Base-by-base conservation (phyloP, 1,140 invertebrate species). In the Sarcophaga bullata region DNA sequence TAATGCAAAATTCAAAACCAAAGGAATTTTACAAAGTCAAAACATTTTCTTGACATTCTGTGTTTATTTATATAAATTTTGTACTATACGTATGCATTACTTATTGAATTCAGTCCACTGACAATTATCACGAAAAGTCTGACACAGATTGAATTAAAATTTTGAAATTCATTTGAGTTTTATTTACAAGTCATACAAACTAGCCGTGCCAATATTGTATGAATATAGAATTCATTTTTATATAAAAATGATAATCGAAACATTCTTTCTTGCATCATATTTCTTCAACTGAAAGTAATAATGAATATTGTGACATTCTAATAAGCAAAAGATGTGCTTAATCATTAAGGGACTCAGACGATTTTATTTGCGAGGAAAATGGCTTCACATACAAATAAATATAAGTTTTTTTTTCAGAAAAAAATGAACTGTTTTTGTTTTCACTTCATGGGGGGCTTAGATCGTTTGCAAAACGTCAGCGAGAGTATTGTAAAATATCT, bases 261-360 rank as follows among this genome's bases (percentile, higher is more conserved):
- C 62, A 0, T 8, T 10, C 62, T 68, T 68, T 68, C 62, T 68
- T 68, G 62, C 62, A 68, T 68, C 62, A 68, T 68, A 68, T 68
- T 68, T 68, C 54, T 58, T 58, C 6, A 58, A n/a, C n/a, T 15
- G n/a, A 58, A 0, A 58, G 54, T n/a, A 6, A 68, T 17, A 9
- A 68, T 17, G 62, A 19, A 19, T 19, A 19, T 68, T 68, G 62
- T 68, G 62, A 68, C 62, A 68, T 19, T 19, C 15, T 6, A 58
- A n/a, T 13, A 58, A n/a, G 0, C 13, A n/a, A n/a, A 58, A 13
- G 7, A 58, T 15, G 54, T 15, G 54, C 10, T n/a, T 6, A 13
- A 37, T 37, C 25, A 4, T 37, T 37, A 37, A 37, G 25, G 25
- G 25, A 1, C 25, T 37, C 25, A 37, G 25, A 37, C 25, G 25